Percentiles rank a stretch among this genome's conserved stretches.
Evolutionary conservation across 2,888 invertebrate species (phyloP).

Genomic region (Steinernema carpocapsae): DNA sequence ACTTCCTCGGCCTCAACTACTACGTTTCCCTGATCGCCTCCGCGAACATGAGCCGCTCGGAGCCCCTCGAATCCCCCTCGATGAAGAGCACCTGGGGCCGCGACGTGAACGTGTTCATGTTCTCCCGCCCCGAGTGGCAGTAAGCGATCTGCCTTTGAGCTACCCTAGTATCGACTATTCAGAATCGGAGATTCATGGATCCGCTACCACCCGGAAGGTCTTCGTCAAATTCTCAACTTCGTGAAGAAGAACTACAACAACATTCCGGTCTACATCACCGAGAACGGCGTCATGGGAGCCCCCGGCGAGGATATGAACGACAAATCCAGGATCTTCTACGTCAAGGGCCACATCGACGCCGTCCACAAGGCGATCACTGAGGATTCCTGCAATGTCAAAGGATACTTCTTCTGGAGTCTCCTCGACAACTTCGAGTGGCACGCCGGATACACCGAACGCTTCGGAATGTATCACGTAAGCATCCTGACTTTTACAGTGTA

Average conservation of each 20-base stretch:
- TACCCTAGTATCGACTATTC: slow-evolving; percentile 36
- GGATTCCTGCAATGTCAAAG: slow-evolving; percentile 69
- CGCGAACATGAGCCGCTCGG: background rate
- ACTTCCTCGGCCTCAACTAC: slow-evolving; percentile 80
- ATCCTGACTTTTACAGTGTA: slow-evolving; percentile 73
- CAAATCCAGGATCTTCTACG: slow-evolving; percentile 34
- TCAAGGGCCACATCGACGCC: slow-evolving; percentile 39
- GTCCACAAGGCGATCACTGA: slow-evolving; percentile 38
- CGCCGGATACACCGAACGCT: slow-evolving; percentile 77
- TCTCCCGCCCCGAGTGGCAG: slow-evolving; percentile 42
- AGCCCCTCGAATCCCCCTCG: background rate
- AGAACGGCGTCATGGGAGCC: slow-evolving; percentile 39
- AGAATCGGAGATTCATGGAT: slow-evolving; percentile 58
- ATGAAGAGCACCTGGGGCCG: slow-evolving; percentile 9
- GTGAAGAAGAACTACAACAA: slow-evolving; percentile 75
- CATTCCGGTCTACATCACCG: slow-evolving; percentile 69
- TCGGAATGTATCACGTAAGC: slow-evolving; percentile 79
- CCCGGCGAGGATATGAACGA: slow-evolving; percentile 38
- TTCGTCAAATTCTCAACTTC: slow-evolving; percentile 74
- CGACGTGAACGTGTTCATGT: slow-evolving; percentile 7
- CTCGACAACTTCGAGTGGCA: slow-evolving; percentile 84
- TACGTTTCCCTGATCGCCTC: slow-evolving; percentile 70
- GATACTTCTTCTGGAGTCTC: slow-evolving; percentile 80
- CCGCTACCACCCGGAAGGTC: slow-evolving; percentile 73
- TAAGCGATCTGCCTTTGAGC: slow-evolving; percentile 8